Percentiles rank a stretch among this genome's conserved stretches.
These are phyloP conservation scores for Mantis religiosa DNA, from an alignment of 2,888 invertebrate genomes.

Conservation along the genomic window DNA sequence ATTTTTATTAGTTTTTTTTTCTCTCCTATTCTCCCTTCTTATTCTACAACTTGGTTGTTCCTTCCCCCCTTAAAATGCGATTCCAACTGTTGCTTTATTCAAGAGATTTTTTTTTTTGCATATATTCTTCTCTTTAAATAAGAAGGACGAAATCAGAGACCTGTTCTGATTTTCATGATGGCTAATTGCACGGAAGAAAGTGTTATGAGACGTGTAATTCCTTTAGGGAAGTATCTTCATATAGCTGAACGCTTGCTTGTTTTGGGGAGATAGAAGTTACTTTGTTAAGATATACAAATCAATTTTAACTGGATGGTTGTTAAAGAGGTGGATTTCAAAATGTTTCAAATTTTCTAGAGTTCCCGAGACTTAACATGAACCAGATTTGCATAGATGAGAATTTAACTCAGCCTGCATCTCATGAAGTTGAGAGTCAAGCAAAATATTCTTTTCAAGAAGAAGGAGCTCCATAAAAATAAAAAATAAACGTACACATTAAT, in stretches of 20 bases:
- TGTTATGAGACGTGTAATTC: constrained; percentile 1
- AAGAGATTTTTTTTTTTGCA: neutral
- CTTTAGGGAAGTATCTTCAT: neutral
- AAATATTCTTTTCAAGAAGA: too few species aligned
- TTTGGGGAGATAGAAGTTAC: neutral
- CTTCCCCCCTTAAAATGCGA: neutral
- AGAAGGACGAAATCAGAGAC: neutral
- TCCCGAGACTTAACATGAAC: too few species aligned
- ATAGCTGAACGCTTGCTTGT: neutral
- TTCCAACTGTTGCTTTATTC: constrained; percentile 24
- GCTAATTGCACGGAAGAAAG: constrained; percentile 5
- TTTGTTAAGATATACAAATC: neutral
- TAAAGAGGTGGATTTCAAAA: too few species aligned
- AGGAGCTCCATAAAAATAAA: too few species aligned
- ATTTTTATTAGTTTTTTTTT: constrained; percentile 10
- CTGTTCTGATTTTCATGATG: neutral
- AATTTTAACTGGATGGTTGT: neutral
- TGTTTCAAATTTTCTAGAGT: too few species aligned
- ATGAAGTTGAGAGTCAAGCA: too few species aligned
- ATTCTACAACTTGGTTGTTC: neutral
- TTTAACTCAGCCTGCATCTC: too few species aligned
- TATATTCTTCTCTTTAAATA: neutral
- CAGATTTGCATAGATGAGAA: too few species aligned
- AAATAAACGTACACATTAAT: too few species aligned
- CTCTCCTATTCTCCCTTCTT: neutral